Evolutionary conservation across 2,888 invertebrate genomes (phyloP).

Genomic region (Boloria selene): DNA sequence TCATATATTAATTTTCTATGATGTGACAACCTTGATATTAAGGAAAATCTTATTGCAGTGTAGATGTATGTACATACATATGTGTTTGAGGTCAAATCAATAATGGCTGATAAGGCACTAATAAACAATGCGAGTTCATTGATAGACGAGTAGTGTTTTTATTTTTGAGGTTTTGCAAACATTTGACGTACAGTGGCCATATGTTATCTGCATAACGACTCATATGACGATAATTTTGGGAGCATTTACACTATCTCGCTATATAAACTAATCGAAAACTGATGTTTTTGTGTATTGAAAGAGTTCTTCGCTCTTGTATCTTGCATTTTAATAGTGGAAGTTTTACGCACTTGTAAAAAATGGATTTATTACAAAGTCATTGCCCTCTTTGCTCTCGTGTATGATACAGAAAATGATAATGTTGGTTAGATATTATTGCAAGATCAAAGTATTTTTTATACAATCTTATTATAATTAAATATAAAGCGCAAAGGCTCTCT

Average conservation of each 20-base stretch:
- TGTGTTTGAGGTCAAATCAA: constrained; percentile 8
- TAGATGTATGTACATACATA: neutral
- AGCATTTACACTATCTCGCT: constrained; percentile 16
- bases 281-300: no score
- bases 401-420: no score
- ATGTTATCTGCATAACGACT: constrained; percentile 22
- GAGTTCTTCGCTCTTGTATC: no score
- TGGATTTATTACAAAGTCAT: no score
- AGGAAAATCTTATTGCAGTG: constrained; percentile 1
- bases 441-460: no score
- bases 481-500: no score
- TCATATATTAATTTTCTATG: neutral
- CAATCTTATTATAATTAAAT: no score
- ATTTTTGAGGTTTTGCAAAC: constrained; percentile 31
- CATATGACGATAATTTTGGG: constrained; percentile 8
- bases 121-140: constrained; percentile 34
- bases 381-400: no score
- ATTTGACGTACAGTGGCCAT: constrained; percentile 25
- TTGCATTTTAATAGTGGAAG: no score
- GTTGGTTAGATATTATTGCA: no score
- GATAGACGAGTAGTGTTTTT: constrained; percentile 26
- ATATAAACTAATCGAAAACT: no score
- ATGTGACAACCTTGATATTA: neutral
- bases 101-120: constrained; percentile 11
- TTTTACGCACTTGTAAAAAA: no score